Evolutionary conservation across 37 sponge, comb jelly and placozoan genomes (phyloP), one percentile per base, ranked within the genome.

Genomic region (Theonella swinhoei): DNA sequence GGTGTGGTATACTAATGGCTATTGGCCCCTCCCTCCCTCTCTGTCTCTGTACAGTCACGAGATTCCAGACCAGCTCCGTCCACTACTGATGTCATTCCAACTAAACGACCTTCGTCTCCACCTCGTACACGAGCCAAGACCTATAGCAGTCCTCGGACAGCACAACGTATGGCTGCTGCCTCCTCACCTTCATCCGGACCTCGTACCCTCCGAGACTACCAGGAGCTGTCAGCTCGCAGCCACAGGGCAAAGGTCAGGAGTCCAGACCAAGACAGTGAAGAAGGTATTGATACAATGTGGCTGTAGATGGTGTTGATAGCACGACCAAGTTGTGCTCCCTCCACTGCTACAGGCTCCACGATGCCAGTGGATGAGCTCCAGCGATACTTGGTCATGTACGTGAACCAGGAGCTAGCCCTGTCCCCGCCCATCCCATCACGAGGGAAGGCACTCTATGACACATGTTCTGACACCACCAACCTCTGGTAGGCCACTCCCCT

Each of bases 361-460:
- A 26, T 74, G 39, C 0, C 4, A 41, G 30, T 7, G 26, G 76
- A 75, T 20, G 54, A 89, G 30, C 79, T 89, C 14, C 83, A 83
- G 54, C 64, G 69, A 36, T 84, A 84, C 38, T 58, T 91, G 4
- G 88, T 77, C 39, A 74, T 74, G 42, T 91, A 88, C 73, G 87
- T 91, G 8, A 84, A 83, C 70, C 28, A 68, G 26, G 89, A 82
- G 61, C 42, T 91, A 39, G 25, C 22, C 2, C 72, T 82, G 9
- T 42, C 31, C 23, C 89, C 83, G 34, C 62, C 92, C 20, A 29
- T 91, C 3, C 84, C 92, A 20, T 42, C 70, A 4, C 28, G 32
- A n/a, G 92, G 92, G 37, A 76, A 54, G 59, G 75, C 83, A 39
- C 83, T 91, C 42, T 91, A 80, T 78, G 80, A 87, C 47, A 72